A percentile compares a stretch with the other conserved stretches of the same genome.
phyloP scores from a whole-genome alignment of 2,888 invertebrate species.

The Rhingia campestris region DNA sequence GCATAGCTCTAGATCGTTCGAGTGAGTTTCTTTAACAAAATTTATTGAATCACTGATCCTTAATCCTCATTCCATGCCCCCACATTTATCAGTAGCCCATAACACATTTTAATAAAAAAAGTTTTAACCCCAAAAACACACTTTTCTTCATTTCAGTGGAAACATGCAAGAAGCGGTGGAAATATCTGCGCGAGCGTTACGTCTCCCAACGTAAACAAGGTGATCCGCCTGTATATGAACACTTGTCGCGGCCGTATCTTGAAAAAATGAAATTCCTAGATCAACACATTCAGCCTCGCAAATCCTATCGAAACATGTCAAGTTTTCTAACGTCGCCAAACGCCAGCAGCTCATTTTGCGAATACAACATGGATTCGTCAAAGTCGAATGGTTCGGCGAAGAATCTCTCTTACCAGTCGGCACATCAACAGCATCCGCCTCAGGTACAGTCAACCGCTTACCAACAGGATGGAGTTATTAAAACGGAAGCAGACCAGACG shows the following conservation, averaged over 20 bases:
- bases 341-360: slow-evolving; percentile 80
- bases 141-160: slow-evolving; percentile 78
- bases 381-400: slow-evolving; percentile 82
- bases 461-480: slow-evolving; percentile 79
- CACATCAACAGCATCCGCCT: slow-evolving; percentile 76
- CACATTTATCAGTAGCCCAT: too few relatives aligned
- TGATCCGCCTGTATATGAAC: slow-evolving; percentile 82
- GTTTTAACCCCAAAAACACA: neutral
- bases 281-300: slow-evolving; percentile 82
- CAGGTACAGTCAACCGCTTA: slow-evolving; percentile 75
- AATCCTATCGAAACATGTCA: slow-evolving; percentile 82
- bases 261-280: slow-evolving; percentile 83
- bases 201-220: slow-evolving; percentile 82
- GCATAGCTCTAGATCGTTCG: too few relatives aligned
- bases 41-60: too few relatives aligned
- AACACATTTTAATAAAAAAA: too few relatives aligned
- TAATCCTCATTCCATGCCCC: too few relatives aligned
- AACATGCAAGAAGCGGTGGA: slow-evolving; percentile 83
- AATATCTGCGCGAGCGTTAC: slow-evolving; percentile 82
- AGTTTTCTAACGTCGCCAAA: slow-evolving; percentile 81
- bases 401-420: slow-evolving; percentile 75
- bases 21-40: too few relatives aligned
- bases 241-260: slow-evolving; percentile 82
- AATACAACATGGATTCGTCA: slow-evolving; percentile 81
- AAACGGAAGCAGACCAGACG: slow-evolving; percentile 80